Conservation (phyloP, 35 echinoderm and acorn worm genomes). For the Heliocidaris tuberculata region DNA sequence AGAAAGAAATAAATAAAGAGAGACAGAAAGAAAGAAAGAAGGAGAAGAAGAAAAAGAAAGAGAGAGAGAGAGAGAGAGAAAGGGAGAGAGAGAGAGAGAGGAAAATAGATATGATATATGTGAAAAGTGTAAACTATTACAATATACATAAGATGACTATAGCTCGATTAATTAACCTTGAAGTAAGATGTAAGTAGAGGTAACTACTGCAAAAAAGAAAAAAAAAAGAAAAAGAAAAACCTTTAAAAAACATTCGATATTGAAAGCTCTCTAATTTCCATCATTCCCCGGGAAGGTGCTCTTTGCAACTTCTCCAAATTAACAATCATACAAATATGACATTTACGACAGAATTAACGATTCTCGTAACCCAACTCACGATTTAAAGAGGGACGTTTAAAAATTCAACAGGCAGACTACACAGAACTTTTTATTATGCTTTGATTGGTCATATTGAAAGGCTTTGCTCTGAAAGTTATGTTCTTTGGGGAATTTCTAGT, state of each 20-base stretch:
- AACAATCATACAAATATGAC: not conserved
- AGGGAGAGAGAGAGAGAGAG: too few relatives aligned
- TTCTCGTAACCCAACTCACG: not conserved
- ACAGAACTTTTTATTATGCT: not conserved
- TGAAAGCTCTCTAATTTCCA: not conserved
- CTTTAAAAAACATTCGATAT: not conserved
- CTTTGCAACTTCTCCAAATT: not conserved
- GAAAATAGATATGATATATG: too few relatives aligned
- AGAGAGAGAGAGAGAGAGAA: too few relatives aligned
- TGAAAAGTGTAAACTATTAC: too few relatives aligned
- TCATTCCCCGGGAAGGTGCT: not conserved
- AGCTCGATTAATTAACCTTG: too few relatives aligned
- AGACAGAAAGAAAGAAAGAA: too few relatives aligned
- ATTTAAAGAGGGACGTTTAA: not conserved
- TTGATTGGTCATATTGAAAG: not conserved
- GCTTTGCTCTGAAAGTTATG: not conserved
- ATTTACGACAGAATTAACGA: slow-evolving; percentile 5
- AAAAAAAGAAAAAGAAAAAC: too few relatives aligned
- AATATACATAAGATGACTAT: too few relatives aligned
- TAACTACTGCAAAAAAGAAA: too few relatives aligned
- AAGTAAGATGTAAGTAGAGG: too few relatives aligned
- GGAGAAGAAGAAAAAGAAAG: too few relatives aligned
- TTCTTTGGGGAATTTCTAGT: not conserved
- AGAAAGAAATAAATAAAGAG: too few relatives aligned
- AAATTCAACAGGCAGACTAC: not conserved